Percentiles rank a stretch among this genome's conserved stretches.
Evolutionary conservation across 2,113 vertebrate genomes (phyloP).

Genomic region (Anolis carolinensis): DNA sequence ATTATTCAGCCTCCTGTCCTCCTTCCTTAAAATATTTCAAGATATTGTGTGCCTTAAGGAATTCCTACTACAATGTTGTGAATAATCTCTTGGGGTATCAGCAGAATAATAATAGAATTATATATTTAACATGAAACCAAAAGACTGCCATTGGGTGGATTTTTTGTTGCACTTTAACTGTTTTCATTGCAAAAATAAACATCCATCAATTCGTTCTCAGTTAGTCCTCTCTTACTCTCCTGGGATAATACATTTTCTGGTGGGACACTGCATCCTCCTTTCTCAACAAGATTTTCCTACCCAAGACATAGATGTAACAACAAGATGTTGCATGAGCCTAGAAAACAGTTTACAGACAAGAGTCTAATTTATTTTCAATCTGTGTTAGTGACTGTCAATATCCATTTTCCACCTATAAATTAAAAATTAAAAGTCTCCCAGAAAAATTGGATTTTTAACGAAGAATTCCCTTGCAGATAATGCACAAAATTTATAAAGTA

Average conservation of each 20-base stretch:
- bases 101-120: conserved; percentile 29
- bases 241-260: conserved; percentile 65
- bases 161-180: conserved; percentile 60
- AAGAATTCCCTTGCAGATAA: conserved; percentile 31
- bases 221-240: conserved; percentile 56
- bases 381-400: background rate
- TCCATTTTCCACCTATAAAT: conserved; percentile 17
- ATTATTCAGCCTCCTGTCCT: conserved; percentile 66
- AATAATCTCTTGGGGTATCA: conserved; percentile 32
- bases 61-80: conserved; percentile 39
- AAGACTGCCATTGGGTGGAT: conserved; percentile 53
- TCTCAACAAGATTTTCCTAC: conserved; percentile 46
- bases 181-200: conserved; percentile 68
- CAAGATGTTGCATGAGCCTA: conserved; percentile 42
- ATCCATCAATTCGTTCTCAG: conserved; percentile 63
- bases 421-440: conserved; percentile 8
- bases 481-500: background rate
- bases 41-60: conserved; percentile 41
- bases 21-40: conserved; percentile 51
- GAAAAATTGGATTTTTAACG: conserved; percentile 32
- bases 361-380: background rate
- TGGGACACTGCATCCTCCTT: conserved; percentile 60
- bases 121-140: conserved; percentile 35
- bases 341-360: conserved; percentile 7
- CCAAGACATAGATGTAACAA: conserved; percentile 41